These are phyloP conservation scores for Umimayanthus chanpuru DNA, from an alignment of 92 coral and sea anemone species.

Conservation along the genomic window DNA sequence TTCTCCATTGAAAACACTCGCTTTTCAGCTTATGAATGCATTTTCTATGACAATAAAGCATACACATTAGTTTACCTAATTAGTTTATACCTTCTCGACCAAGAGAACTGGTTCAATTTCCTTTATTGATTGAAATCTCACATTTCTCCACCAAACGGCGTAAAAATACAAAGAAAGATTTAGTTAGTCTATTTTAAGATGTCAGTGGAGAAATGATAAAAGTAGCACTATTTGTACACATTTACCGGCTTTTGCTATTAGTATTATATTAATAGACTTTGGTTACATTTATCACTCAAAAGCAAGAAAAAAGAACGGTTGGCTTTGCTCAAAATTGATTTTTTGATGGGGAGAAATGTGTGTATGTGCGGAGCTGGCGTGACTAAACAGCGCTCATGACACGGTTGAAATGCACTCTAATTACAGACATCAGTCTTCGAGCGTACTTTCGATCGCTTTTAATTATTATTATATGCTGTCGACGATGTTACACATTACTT, in stretches of 20 bases:
- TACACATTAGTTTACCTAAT: constrained; percentile 13
- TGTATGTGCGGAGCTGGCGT: constrained; percentile 48
- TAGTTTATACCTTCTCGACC: not conserved
- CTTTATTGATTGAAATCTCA: constrained; percentile 19
- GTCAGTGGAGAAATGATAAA: constrained; percentile 22
- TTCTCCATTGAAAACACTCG: constrained; percentile 26
- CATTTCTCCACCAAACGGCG: constrained; percentile 3
- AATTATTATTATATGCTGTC: constrained; percentile 45
- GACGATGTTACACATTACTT: constrained; percentile 49
- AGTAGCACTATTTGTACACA: constrained; percentile 3
- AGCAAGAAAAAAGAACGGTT: constrained; percentile 29
- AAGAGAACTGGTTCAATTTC: constrained; percentile 10
- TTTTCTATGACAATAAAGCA: constrained; percentile 18
- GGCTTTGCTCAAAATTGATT: constrained; percentile 34
- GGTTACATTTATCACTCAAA: constrained; percentile 32
- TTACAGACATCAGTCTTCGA: constrained; percentile 40
- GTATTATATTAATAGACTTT: not conserved
- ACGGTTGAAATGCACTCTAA: constrained; percentile 35
- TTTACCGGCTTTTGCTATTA: not conserved
- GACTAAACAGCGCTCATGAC: constrained; percentile 49
- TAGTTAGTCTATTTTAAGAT: constrained; percentile 20
- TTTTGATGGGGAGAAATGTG: constrained; percentile 48
- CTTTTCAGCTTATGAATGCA: constrained; percentile 7
- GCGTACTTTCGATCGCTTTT: constrained; percentile 44
- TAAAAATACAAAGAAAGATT: not conserved